Evolutionary conservation across 2,888 invertebrate species (phyloP).

Genomic region (Timandra comae): DNA sequence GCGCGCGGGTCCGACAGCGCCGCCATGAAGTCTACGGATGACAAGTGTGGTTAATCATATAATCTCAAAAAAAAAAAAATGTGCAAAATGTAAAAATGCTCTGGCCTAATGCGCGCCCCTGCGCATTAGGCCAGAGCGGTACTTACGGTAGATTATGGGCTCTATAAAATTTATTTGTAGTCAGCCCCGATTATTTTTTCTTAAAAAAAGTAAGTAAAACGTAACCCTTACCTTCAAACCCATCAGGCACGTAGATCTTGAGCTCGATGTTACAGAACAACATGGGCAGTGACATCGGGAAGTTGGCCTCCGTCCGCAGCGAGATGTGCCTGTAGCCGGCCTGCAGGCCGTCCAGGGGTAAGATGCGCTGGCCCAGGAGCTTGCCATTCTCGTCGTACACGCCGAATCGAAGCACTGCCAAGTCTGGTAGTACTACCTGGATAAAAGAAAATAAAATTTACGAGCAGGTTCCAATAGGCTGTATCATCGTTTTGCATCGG

Average conservation of each 20-base stretch:
- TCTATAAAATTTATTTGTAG: too few species aligned
- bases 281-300: conserved; percentile 99
- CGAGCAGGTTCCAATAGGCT: too few species aligned
- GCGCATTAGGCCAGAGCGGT: too few species aligned
- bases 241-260: conserved; percentile 99
- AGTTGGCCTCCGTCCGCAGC: conserved; percentile 97
- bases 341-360: conserved; percentile 98
- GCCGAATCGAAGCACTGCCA: conserved; percentile 97
- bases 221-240: conserved; percentile 97
- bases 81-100: too few species aligned
- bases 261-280: conserved; percentile 99
- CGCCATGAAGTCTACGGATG: conserved; percentile 99
- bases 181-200: too few species aligned
- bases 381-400: conserved; percentile 99
- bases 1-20: conserved; percentile 96
- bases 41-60: too few species aligned
- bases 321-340: conserved; percentile 99
- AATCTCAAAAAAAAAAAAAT: too few species aligned
- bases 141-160: too few species aligned
- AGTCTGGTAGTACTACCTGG: conserved; percentile 96
- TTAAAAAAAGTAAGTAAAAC: too few species aligned
- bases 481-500: background rate
- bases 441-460: background rate
- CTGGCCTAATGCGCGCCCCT: too few species aligned
- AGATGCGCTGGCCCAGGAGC: conserved; percentile 96